A percentile compares a stretch with the other conserved stretches of the same genome.
phyloP scores from a whole-genome alignment of 1,140 invertebrate genomes.

The Spodoptera frugiperda region DNA sequence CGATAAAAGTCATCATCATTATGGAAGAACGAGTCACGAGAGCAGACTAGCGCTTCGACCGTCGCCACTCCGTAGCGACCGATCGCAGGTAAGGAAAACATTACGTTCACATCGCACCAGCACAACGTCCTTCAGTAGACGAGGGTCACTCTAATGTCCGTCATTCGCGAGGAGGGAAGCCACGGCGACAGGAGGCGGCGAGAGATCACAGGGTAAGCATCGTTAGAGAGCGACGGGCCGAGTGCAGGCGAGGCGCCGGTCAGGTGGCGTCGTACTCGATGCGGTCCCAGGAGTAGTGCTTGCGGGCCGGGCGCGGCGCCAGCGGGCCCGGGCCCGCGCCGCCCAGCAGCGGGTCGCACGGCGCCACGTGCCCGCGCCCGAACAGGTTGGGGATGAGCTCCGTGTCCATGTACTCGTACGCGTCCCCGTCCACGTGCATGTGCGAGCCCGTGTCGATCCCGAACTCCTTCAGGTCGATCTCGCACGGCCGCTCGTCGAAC shows the following conservation, averaged over 20 bases:
- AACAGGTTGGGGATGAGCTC: slow-evolving; percentile 80
- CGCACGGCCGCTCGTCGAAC: slow-evolving; percentile 70
- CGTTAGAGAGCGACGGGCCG: slow-evolving; percentile 56
- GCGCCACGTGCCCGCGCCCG: slow-evolving; percentile 76
- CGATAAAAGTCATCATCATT: slow-evolving; percentile 62
- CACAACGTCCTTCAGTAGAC: background rate
- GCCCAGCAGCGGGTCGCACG: slow-evolving; percentile 83
- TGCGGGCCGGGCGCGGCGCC: slow-evolving; percentile 72
- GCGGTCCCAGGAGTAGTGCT: slow-evolving; percentile 83
- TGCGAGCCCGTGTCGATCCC: slow-evolving; percentile 71
- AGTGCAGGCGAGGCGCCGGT: slow-evolving; percentile 59
- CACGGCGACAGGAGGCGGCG: slow-evolving; percentile 32
- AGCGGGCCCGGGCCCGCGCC: slow-evolving; percentile 72
- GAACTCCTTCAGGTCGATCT: slow-evolving; percentile 81
- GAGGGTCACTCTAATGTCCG: background rate
- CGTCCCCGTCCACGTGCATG: slow-evolving; percentile 72
- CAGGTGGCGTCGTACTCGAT: slow-evolving; percentile 84
- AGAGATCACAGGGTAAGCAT: slow-evolving; percentile 67
- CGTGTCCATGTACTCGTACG: slow-evolving; percentile 77
- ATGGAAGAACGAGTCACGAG: slow-evolving; percentile 74
- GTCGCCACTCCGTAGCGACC: slow-evolving; percentile 59
- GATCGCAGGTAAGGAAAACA: slow-evolving; percentile 28
- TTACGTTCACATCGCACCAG: slow-evolving; percentile 9
- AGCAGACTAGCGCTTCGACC: slow-evolving; percentile 71
- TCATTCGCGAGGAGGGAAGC: background rate